phyloP scores from a whole-genome alignment of 2,888 invertebrate species.

The Marronus borbonicus region DNA sequence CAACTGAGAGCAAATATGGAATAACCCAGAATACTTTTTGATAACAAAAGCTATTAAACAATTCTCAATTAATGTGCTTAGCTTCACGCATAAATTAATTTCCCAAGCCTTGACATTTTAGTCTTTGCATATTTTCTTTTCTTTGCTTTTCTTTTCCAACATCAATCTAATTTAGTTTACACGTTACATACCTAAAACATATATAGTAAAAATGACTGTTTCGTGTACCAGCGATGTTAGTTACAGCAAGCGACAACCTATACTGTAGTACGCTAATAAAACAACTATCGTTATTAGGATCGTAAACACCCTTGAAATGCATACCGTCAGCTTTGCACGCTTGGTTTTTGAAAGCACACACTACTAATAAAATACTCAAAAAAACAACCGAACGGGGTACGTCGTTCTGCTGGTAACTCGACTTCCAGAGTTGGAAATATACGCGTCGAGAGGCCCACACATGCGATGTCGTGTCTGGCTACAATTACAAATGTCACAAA shows the following conservation, averaged over 20 bases:
- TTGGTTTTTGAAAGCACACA: not conserved
- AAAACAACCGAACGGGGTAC: not conserved
- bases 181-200: too few relatives aligned
- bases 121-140: too few relatives aligned
- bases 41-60: too few relatives aligned
- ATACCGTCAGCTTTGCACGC: conserved; percentile 16
- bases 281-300: conserved; percentile 41
- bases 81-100: too few relatives aligned
- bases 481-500: conserved; percentile 36
- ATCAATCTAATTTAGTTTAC: too few relatives aligned
- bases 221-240: conserved; percentile 12
- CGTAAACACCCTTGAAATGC: conserved; percentile 43
- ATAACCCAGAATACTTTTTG: too few relatives aligned
- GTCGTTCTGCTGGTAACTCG: not conserved
- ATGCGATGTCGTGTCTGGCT: conserved; percentile 37
- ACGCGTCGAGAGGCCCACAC: not conserved
- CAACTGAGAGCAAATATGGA: too few relatives aligned
- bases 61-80: too few relatives aligned
- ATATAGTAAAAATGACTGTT: conserved; percentile 13
- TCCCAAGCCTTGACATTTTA: too few relatives aligned
- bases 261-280: conserved; percentile 30
- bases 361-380: conserved; percentile 40
- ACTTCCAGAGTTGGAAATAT: too few relatives aligned
- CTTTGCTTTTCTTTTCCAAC: too few relatives aligned
- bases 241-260: conserved; percentile 10